These are phyloP conservation scores for Zapus hudsonius DNA, from an alignment of 2,113 vertebrate genomes.

Conservation along the genomic window DNA sequence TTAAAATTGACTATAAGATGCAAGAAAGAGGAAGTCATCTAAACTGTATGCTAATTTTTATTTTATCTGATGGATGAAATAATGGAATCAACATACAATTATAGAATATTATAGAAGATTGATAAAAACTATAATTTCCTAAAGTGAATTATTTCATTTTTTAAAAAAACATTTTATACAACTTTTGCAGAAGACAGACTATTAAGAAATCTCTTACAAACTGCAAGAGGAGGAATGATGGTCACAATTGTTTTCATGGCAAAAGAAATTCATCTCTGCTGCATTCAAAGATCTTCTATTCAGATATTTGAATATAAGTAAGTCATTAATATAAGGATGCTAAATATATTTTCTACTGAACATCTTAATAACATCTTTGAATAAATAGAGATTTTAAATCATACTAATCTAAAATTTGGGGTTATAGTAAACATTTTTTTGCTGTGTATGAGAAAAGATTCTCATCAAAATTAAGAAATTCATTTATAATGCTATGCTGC, in stretches of 20 bases:
- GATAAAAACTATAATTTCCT: not conserved
- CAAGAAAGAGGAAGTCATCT: not conserved
- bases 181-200: not conserved
- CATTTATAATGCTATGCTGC: not conserved
- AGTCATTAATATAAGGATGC: constrained; percentile 13
- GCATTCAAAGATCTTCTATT: too few relatives aligned
- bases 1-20: not conserved
- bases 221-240: not conserved
- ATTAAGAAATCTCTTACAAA: not conserved
- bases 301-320: constrained; percentile 6
- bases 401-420: not conserved
- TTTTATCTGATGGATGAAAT: not conserved
- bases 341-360: not conserved
- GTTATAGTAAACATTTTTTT: not conserved
- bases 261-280: fast-evolving
- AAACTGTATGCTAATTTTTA: not conserved
- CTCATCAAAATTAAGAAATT: not conserved
- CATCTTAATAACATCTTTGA: not conserved
- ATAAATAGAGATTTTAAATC: not conserved
- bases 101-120: not conserved
- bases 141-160: not conserved
- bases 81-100: not conserved
- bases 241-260: not conserved
- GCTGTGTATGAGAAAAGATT: not conserved
- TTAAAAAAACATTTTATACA: not conserved